phyloP scores from a whole-genome alignment of 2,113 vertebrate species.

The Abramis brama region DNA sequence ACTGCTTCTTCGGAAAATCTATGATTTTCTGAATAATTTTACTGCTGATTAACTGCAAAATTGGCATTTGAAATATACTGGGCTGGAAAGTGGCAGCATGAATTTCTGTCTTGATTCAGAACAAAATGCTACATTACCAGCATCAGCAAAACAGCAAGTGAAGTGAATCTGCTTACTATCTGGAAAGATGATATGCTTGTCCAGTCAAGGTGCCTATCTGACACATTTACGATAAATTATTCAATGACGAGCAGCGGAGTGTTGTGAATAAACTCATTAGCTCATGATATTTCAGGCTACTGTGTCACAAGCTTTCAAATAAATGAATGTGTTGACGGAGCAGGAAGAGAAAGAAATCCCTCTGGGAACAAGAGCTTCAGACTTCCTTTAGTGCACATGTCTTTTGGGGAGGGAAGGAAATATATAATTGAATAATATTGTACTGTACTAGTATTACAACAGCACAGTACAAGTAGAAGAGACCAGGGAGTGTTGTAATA shows the following conservation, averaged over 20 bases:
- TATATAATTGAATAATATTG: constrained; percentile 37
- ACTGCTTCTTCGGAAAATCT: constrained; percentile 1
- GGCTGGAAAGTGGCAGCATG: neutral
- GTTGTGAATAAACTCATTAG: constrained; percentile 53
- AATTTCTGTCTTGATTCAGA: constrained; percentile 26
- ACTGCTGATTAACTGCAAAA: constrained; percentile 17
- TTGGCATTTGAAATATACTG: neutral
- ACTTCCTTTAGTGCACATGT: constrained; percentile 1
- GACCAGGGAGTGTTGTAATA: neutral
- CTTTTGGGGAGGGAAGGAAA: constrained; percentile 18
- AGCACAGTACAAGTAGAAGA: neutral
- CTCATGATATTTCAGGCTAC: constrained; percentile 31
- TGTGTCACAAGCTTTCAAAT: constrained; percentile 32
- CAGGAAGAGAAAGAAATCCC: constrained; percentile 38
- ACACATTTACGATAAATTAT: constrained; percentile 60
- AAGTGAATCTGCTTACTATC: constrained; percentile 58
- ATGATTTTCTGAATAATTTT: constrained; percentile 17
- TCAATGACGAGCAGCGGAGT: constrained; percentile 52
- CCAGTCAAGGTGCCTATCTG: constrained; percentile 50
- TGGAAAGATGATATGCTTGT: constrained; percentile 53
- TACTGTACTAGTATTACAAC: constrained; percentile 23
- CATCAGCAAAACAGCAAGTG: constrained; percentile 43
- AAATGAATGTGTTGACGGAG: constrained; percentile 38
- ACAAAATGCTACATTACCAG: constrained; percentile 16
- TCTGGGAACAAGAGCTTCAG: constrained; percentile 21